Percentiles rank a stretch among this genome's conserved stretches.
These are phyloP conservation scores for Eulemur rufifrons DNA, from an alignment of 2,113 vertebrate genomes.

Conservation along the genomic window DNA sequence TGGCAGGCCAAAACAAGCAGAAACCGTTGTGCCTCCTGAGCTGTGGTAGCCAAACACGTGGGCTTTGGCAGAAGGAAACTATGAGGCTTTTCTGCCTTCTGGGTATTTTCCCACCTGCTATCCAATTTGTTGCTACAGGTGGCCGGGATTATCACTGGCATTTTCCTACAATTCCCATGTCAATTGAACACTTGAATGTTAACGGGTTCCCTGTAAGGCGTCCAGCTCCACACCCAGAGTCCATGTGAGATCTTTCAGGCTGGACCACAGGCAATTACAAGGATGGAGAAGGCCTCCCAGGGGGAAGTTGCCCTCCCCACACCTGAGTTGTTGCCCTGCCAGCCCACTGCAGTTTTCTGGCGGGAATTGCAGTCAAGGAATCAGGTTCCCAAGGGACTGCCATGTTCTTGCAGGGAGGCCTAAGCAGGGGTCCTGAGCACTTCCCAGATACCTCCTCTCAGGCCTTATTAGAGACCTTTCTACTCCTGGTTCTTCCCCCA, in stretches of 20 bases:
- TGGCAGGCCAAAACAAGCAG: background rate
- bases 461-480: background rate
- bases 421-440: too few species aligned
- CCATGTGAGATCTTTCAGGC: background rate
- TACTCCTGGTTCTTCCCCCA: too few species aligned
- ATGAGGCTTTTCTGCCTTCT: background rate
- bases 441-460: background rate
- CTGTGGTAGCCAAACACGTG: background rate
- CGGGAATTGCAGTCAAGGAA: background rate
- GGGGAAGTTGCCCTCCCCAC: background rate
- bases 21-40: background rate
- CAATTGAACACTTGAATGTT: background rate
- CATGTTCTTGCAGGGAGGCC: background rate
- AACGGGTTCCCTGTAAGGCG: background rate
- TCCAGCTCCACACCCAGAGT: background rate
- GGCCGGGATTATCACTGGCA: background rate
- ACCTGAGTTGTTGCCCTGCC: background rate
- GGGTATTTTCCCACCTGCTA: background rate
- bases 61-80: background rate
- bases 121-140: background rate
- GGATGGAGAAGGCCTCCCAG: rapidly evolving
- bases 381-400: background rate
- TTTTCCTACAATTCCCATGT: background rate
- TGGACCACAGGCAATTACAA: background rate
- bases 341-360: background rate